Evolutionary conservation across 2,888 invertebrate species (phyloP), one percentile per base, ranked within the genome.

Genomic region (Oscheius myriophilus): DNA sequence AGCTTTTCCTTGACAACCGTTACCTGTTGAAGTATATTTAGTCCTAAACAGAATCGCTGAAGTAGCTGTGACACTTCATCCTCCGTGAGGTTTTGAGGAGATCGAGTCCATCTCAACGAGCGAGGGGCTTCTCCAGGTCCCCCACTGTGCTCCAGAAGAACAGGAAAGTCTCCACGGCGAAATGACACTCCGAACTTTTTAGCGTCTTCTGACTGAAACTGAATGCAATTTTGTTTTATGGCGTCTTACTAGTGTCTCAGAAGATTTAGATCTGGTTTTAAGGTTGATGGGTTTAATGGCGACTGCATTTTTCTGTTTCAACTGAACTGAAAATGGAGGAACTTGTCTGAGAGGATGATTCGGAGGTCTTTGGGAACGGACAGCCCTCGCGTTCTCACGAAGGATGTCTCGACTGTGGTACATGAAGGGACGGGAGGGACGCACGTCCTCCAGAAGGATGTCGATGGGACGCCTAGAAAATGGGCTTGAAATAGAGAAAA

Each of bases 381-480:
- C 69, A 6, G 67, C 58, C 18, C 78, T 57, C 18, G 74, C 72
- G 57, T 78, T 78, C 58, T 78, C 75, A 41, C 57, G 67, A 1
- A 78, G 73, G 46, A 78, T 78, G 54, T 78, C 75, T 25, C 78
- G 61, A 39, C 67, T 59, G 67, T 73, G 72, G 49, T 69, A 76
- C 33, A 62, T 59, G 21, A 66, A 66, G 4, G 55, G 55, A n/a
- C 51, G 21, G 12, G 65, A 65, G 6, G 21, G 51, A 46, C 46
- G 14, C 12, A 66, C 66, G 58, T 66, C 66, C 43, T 66, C 66
- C 57, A 66, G 58, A 6, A 66, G 49, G 23, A 57, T 39, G 21
- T 66, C 57, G 25, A 66, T 45, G n/a, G 66, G 66, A 14, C 49
- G 55, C 26, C 66, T 66, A 18, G 11, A 66, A 46, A 41, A 52